Conservation (phyloP, 2,797 vertebrate genomes). For the Gobio occitaniae region DNA sequence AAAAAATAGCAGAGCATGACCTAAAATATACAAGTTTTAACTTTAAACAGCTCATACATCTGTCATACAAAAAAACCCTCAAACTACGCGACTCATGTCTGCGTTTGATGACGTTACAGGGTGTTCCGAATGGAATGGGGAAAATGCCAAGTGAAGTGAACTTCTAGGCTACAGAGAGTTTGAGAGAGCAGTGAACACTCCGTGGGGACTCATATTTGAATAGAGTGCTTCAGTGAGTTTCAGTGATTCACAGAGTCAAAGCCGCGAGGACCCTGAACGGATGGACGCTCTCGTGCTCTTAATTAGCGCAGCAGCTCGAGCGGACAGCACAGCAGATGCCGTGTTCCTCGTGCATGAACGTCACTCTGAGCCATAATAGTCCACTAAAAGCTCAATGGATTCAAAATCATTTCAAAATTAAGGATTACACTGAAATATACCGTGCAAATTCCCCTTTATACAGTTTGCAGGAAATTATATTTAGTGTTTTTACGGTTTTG, state of each 20-base stretch:
- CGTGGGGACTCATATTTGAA: not conserved
- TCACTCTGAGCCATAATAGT: not conserved
- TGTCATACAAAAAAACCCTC: not conserved
- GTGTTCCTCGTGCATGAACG: slow-evolving; percentile 18
- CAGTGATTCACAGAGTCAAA: not conserved
- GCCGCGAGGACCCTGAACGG: not conserved
- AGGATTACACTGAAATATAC: not conserved
- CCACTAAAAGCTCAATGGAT: not conserved
- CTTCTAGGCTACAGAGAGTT: not conserved
- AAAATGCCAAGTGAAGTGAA: not conserved
- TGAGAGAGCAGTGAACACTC: not conserved
- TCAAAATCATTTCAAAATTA: not conserved
- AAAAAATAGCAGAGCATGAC: not conserved
- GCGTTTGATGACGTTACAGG: not conserved
- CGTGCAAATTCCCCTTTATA: not conserved
- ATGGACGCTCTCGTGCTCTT: slow-evolving; percentile 47
- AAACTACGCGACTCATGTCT: not conserved
- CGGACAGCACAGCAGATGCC: slow-evolving; percentile 7
- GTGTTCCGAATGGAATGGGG: not conserved
- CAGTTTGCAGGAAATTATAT: not conserved
- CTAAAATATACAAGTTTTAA: not conserved
- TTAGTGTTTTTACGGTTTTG: not conserved
- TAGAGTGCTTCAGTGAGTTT: not conserved
- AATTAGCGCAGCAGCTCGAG: slow-evolving; percentile 40
- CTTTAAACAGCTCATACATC: not conserved